A percentile compares a stretch with the other conserved stretches of the same genome.
These are phyloP conservation scores for Eremophila alpestris DNA, from an alignment of 2,797 vertebrate genomes.

Conservation along the genomic window DNA sequence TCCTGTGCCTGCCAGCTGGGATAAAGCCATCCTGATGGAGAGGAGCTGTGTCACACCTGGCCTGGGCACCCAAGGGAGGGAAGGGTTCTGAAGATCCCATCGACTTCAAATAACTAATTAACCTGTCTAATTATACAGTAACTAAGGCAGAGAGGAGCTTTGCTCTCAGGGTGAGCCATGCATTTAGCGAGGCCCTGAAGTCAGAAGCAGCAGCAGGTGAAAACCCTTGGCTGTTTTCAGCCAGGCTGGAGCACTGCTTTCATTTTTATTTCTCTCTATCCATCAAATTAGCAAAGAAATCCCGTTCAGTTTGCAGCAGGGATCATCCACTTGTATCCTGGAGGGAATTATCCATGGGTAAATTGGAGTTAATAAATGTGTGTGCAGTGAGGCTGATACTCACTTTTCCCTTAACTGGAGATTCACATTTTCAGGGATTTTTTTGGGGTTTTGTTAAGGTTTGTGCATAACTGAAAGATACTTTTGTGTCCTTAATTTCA, in stretches of 20 bases:
- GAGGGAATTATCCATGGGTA: not conserved
- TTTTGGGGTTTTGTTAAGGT: not conserved
- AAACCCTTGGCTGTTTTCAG: not conserved
- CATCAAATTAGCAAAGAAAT: not conserved
- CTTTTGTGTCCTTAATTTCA: constrained; percentile 8
- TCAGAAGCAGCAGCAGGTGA: accelerated
- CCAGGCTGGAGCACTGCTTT: not conserved
- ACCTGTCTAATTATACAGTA: not conserved
- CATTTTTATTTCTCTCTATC: not conserved
- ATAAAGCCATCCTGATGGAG: not conserved
- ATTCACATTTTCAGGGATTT: not conserved
- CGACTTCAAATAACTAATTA: not conserved
- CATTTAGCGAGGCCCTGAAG: not conserved
- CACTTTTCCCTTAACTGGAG: not conserved
- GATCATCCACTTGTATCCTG: not conserved
- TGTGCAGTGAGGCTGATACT: not conserved
- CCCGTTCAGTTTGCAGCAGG: not conserved
- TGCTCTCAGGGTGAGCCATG: not conserved
- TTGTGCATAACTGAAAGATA: not conserved
- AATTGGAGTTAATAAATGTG: not conserved
- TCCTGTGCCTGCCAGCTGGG: not conserved
- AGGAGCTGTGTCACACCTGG: not conserved
- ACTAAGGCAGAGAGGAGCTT: not conserved
- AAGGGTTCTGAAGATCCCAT: not conserved
- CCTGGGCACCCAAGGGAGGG: not conserved